phyloP scores from a whole-genome alignment of 2,888 invertebrate genomes.

The Scaptomyza cyrtandrae region DNA sequence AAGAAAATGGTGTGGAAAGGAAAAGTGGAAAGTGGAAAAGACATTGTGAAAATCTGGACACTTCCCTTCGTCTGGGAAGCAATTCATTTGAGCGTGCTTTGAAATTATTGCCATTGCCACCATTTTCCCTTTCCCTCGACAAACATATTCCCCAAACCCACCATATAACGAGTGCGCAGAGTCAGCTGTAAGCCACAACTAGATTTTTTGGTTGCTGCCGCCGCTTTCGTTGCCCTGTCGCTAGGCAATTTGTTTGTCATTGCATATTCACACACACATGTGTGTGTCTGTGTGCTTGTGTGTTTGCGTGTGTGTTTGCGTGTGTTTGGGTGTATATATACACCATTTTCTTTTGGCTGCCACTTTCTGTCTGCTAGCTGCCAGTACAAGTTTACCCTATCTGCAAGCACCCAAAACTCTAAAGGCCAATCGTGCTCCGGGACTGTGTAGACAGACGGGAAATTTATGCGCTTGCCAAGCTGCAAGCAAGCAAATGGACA shows the following conservation, averaged over 20 bases:
- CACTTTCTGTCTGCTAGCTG: constrained; percentile 45
- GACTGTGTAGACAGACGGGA: constrained; percentile 33
- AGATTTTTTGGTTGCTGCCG: constrained; percentile 70
- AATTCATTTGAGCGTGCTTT: constrained; percentile 68
- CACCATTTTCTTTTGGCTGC: constrained; percentile 62
- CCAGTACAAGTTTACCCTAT: constrained; percentile 3
- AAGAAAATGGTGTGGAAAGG: constrained; percentile 5
- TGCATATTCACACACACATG: constrained; percentile 36
- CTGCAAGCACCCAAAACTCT: constrained; percentile 2
- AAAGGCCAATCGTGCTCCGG: constrained; percentile 16
- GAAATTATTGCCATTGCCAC: constrained; percentile 32
- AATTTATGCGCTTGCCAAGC: constrained; percentile 77
- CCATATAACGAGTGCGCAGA: constrained; percentile 40
- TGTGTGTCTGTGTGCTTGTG: neutral
- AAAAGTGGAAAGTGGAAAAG: neutral
- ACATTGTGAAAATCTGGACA: constrained; percentile 37
- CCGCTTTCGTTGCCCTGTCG: constrained; percentile 44
- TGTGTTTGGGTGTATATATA: constrained; percentile 5
- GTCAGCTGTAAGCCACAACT: constrained; percentile 65
- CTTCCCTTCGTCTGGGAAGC: constrained; percentile 46
- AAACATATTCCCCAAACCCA: neutral
- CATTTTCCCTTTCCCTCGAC: neutral
- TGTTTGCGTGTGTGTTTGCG: constrained; percentile 14
- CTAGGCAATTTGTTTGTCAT: constrained; percentile 77
- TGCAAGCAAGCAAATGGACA: constrained; percentile 75